phyloP scores from a whole-genome alignment of 2,113 vertebrate genomes.

The Solea solea region DNA sequence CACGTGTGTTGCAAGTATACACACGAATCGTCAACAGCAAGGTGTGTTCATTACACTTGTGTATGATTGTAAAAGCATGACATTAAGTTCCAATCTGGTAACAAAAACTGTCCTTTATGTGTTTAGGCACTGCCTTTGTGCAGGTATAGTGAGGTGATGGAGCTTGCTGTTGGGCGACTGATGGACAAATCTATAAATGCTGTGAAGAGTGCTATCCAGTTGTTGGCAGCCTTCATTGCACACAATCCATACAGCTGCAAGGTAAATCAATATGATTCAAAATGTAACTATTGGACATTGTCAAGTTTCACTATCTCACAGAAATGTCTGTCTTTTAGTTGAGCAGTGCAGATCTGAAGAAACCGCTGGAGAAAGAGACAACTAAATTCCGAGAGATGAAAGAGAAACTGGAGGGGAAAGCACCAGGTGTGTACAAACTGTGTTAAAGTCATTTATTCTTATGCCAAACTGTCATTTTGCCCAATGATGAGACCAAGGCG shows the following conservation, averaged over 20 bases:
- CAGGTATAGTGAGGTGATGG: conserved; percentile 88
- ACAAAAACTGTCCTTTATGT: neutral
- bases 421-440: conserved; percentile 62
- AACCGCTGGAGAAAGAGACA: conserved; percentile 88
- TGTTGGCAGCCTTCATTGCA: conserved; percentile 91
- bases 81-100: neutral
- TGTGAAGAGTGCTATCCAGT: conserved; percentile 94
- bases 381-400: conserved; percentile 88
- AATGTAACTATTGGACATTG: neutral
- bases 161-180: conserved; percentile 89
- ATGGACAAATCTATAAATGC: conserved; percentile 92
- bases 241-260: conserved; percentile 98
- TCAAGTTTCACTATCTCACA: neutral
- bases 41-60: conserved; percentile 65
- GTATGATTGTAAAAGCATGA: neutral
- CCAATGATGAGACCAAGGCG: conserved; percentile 82
- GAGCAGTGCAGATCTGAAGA: conserved; percentile 86
- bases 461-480: conserved; percentile 18
- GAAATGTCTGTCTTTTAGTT: conserved; percentile 76
- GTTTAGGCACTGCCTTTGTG: conserved; percentile 89
- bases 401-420: conserved; percentile 51
- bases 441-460: neutral
- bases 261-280: conserved; percentile 73
- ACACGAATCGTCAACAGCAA: conserved; percentile 89
- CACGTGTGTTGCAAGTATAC: conserved; percentile 90